Evolutionary conservation across 2,797 vertebrate species (phyloP), one percentile per base, ranked within the genome.

Genomic region (Hoplostethus mediterraneus): DNA sequence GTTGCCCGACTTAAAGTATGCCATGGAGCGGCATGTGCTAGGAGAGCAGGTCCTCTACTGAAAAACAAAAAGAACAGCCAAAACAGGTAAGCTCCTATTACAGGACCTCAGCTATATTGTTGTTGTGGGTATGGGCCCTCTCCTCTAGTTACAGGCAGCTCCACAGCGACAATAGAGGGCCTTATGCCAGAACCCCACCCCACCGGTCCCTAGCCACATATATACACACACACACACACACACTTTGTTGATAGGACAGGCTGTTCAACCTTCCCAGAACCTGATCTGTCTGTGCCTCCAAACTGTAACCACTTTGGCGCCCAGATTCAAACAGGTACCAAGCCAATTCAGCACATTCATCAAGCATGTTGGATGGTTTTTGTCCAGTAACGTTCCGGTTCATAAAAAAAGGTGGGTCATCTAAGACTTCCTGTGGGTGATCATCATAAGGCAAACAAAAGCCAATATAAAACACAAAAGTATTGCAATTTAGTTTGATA

Each of bases 141-240:
- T 79, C 59, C 86, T 87, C 83, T 9, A 4, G 81, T 90, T 89
- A 82, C 88, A 83, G 65, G 11, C 69, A 8, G 72, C 64, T 67
- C 61, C 17, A 12, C 64, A 58, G 68, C 12, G 45, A 86, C 89
- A 92, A 77, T 74, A 73, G 75, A 40, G 67, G 77, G 79, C 74
- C 56, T 69, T 9, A 11, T 73, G 79, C 74, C 83, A 89, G 51
- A 21, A 21, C 55, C 52, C 42, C 48, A 58, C 68, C 76, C 36
- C 76, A 68, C 10, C 21, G 21, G 47, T 10, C 45, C 55, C 55
- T 21, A 21, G 21, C 21, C 21, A 21, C 21, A 21, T 21, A n/a
- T n/a, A n/a, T n/a, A n/a, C 13, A 28, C 54, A 63, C 53, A 63
- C 67, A 63, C 42, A 55, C 42, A 57, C 42, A 72, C 8, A 63